phyloP scores from a whole-genome alignment of 2,888 invertebrate genomes.

The Eudemis profundana region DNA sequence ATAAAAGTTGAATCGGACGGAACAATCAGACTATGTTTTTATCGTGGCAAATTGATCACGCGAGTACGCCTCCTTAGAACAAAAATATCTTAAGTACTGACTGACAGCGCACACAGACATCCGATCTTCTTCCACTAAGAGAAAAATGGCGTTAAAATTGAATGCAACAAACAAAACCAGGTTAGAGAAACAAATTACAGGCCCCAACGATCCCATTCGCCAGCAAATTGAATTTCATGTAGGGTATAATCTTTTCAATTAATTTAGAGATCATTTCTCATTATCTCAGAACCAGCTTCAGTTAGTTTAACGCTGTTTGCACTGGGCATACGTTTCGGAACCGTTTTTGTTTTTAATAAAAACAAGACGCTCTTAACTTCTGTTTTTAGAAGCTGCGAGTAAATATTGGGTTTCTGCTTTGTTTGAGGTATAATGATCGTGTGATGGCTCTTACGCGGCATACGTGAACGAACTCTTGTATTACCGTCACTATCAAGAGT shows the following conservation, averaged over 20 bases:
- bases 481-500: too few species aligned
- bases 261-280: conserved; percentile 32
- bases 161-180: conserved; percentile 20
- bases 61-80: background rate
- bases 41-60: conserved; percentile 1
- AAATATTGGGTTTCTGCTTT: conserved; percentile 67
- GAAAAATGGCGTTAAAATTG: conserved; percentile 10
- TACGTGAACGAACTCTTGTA: too few species aligned
- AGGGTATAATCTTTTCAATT: conserved; percentile 21
- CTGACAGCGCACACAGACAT: background rate
- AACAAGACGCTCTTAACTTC: conserved; percentile 79
- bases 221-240: conserved; percentile 32
- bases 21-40: background rate
- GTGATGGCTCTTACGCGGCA: conserved; percentile 50
- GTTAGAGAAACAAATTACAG: conserved; percentile 35
- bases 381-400: conserved; percentile 74
- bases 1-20: background rate
- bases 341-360: conserved; percentile 73
- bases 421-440: conserved; percentile 65
- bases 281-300: conserved; percentile 5
- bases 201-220: conserved; percentile 16
- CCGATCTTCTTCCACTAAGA: background rate
- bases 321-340: conserved; percentile 44
- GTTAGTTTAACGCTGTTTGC: conserved; percentile 23
- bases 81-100: too few species aligned